Conservation (phyloP, 2,797 vertebrate species). For the Anabas testudineus region DNA sequence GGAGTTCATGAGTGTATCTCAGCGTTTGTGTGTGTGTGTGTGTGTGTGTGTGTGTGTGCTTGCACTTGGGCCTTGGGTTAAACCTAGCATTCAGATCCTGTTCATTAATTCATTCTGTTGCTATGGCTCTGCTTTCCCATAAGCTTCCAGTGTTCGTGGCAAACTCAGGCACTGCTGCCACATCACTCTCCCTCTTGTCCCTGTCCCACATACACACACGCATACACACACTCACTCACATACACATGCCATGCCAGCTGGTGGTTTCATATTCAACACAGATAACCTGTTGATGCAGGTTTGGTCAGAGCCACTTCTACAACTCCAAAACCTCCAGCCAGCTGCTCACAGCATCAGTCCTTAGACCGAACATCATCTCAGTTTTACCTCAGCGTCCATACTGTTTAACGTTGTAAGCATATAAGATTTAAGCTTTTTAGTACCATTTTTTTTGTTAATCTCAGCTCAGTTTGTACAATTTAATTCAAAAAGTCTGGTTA, state of each 20-base stretch:
- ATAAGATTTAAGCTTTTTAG: not conserved
- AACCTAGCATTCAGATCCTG: slow-evolving; percentile 69
- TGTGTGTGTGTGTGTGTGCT: slow-evolving; percentile 32
- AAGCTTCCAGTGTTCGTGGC: slow-evolving; percentile 73
- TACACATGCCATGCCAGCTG: slow-evolving; percentile 46
- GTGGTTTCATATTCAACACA: slow-evolving; percentile 74
- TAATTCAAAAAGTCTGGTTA: not conserved
- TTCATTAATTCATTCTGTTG: slow-evolving; percentile 86
- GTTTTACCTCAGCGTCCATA: not conserved
- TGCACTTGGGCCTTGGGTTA: slow-evolving; percentile 24
- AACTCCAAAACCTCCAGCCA: slow-evolving; percentile 27
- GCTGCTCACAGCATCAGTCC: not conserved
- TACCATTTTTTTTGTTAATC: not conserved
- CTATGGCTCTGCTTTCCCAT: slow-evolving; percentile 79
- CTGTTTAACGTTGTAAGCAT: not conserved
- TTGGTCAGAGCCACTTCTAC: slow-evolving; percentile 24
- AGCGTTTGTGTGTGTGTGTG: slow-evolving; percentile 20
- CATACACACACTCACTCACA: not conserved
- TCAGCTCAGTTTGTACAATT: not conserved
- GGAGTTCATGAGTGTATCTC: slow-evolving; percentile 54
- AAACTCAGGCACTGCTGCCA: slow-evolving; percentile 67
- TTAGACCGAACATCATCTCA: not conserved
- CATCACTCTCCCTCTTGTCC: slow-evolving; percentile 58
- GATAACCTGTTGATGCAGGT: slow-evolving; percentile 55
- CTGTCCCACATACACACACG: not conserved